These are phyloP conservation scores for Sisyra terminalis DNA, from an alignment of 2,888 invertebrate species.

Conservation along the genomic window DNA sequence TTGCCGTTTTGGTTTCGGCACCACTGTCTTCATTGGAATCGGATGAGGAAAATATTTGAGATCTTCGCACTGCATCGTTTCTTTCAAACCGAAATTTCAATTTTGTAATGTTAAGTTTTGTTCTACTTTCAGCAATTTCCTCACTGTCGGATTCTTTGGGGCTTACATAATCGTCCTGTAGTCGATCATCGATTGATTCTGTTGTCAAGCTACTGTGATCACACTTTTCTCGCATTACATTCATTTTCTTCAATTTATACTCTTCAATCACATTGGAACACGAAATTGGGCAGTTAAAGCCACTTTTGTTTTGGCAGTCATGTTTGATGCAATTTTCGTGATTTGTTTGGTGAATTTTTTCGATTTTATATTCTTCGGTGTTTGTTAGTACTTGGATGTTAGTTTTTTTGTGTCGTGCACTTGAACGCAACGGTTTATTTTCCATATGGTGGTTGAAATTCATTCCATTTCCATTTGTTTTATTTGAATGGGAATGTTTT, in stretches of 20 bases:
- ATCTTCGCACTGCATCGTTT: too few species aligned
- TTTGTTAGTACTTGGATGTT: background rate
- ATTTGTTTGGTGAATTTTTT: background rate
- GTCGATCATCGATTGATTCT: too few species aligned
- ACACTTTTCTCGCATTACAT: background rate
- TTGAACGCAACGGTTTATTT: background rate
- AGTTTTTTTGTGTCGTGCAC: too few species aligned
- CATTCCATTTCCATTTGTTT: background rate
- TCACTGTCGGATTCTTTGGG: too few species aligned
- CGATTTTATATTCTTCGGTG: background rate
- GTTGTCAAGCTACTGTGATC: background rate
- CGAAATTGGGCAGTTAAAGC: background rate
- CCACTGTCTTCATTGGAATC: too few species aligned
- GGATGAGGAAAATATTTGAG: too few species aligned
- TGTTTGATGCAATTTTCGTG: background rate
- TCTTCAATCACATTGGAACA: conserved; percentile 1
- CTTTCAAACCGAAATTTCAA: too few species aligned
- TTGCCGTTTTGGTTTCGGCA: too few species aligned
- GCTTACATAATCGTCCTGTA: too few species aligned
- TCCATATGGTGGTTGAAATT: background rate
- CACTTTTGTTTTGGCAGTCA: background rate
- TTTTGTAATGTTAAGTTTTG: too few species aligned
- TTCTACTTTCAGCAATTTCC: too few species aligned
- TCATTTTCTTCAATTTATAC: background rate
- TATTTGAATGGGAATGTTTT: too few species aligned